Conservation (phyloP, 2,113 vertebrate genomes). For the Centropus bengalensis region DNA sequence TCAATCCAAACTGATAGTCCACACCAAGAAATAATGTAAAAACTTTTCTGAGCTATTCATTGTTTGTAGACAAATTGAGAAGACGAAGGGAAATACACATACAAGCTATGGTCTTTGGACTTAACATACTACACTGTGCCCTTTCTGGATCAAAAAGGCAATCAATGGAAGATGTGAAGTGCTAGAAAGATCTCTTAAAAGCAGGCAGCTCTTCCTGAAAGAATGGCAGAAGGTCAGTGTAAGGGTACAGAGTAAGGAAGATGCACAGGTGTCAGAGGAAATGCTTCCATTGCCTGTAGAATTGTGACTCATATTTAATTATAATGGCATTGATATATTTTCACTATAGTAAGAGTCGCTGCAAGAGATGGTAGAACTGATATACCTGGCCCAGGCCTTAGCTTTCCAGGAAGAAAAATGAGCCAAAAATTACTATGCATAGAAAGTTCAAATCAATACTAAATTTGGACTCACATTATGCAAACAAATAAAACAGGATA, state of each 20-base stretch:
- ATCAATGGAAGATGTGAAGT: neutral
- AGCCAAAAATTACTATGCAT: neutral
- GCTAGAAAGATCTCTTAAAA: neutral
- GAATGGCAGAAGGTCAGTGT: neutral
- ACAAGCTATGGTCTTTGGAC: neutral
- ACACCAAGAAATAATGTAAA: neutral
- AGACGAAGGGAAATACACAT: neutral
- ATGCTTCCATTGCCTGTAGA: neutral
- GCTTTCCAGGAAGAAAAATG: neutral
- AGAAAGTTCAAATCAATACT: slow-evolving; percentile 12
- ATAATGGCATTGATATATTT: neutral
- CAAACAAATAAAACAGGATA: neutral
- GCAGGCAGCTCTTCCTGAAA: neutral
- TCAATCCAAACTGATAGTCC: neutral
- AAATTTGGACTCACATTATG: neutral
- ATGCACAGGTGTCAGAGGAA: neutral
- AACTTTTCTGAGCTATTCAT: neutral
- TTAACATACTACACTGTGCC: neutral
- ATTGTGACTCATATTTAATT: neutral
- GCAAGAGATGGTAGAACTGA: neutral
- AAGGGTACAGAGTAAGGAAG: neutral
- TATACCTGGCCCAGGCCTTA: neutral
- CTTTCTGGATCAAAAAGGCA: neutral
- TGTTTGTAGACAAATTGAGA: neutral
- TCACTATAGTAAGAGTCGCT: neutral